Evolutionary conservation across 2,888 invertebrate genomes (phyloP), one percentile per base, ranked within the genome.

Genomic region (Cryptocheilus praepositus): DNA sequence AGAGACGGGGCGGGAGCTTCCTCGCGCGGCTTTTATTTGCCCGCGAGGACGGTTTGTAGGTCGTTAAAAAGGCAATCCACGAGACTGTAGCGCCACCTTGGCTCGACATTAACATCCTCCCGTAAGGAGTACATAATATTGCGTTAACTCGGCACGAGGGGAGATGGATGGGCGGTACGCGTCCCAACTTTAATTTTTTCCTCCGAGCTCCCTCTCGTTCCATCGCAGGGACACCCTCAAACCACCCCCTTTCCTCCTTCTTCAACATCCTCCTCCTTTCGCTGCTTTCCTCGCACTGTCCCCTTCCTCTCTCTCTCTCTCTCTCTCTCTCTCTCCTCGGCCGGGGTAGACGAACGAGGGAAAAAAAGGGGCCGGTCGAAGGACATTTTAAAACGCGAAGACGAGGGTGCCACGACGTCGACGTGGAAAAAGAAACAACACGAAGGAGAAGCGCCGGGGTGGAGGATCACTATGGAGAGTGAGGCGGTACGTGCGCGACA

Each of bases 101-200:
- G 64, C 57, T 61, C 61, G 61, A 65, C 71, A 67, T 73, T 73
- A 77, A 77, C 63, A 70, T 75, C 64, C 57, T 46, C 62, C 65
- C 61, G 64, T 69, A 67, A 74, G 70, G 71, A 75, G 79, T 76
- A 72, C 72, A 79, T 76, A 79, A 81, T 79, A 81, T 78, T 73
- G 74, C 79, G 82, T 80, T 83, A 80, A 79, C 80, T 75, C 76
- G 71, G 66, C 71, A 73, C 51, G 70, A 61, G 60, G 65, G 70
- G 66, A 71, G 81, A 83, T 84, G 81, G 81, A 81, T 83, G 83
- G 80, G 70, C 65, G 74, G 80, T 83, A 84, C 84, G 83, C 80
- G 82, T 71, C 61, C 77, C 76, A 81, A 83, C 77, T 83, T 76
- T 76, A 83, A 82, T 83, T 83, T 80, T 79, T 80, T 74, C 67